Evolutionary conservation across 2,113 vertebrate species (phyloP).

Genomic region (Zosterops borbonicus): DNA sequence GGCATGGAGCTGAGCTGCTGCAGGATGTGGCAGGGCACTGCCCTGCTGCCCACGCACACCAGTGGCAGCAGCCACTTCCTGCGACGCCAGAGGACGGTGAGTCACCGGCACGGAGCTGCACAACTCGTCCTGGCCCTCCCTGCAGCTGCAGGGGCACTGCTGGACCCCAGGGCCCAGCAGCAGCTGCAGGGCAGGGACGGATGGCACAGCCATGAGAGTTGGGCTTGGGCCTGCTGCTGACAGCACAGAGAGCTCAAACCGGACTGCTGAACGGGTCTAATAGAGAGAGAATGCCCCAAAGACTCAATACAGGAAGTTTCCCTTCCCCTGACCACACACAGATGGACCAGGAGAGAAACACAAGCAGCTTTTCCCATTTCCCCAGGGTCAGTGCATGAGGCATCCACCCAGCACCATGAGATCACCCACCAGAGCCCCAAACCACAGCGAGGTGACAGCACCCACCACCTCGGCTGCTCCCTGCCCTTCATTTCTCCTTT

Average conservation of each 20-base stretch:
- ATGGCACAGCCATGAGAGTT: not conserved
- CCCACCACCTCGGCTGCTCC: not conserved
- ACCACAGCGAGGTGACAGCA: rapidly evolving
- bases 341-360: not conserved
- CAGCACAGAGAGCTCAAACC: not conserved
- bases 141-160: not conserved
- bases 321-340: not conserved
- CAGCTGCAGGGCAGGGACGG: not conserved
- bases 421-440: not conserved
- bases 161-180: not conserved
- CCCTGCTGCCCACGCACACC: not conserved
- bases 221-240: rapidly evolving
- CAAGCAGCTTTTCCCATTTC: not conserved
- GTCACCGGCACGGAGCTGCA: not conserved
- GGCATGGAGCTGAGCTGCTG: not conserved
- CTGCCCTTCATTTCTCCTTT: not conserved
- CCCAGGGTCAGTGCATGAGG: not conserved
- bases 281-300: rapidly evolving
- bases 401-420: not conserved
- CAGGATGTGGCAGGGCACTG: not conserved
- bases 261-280: rapidly evolving
- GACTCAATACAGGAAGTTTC: not conserved
- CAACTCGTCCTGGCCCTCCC: not conserved
- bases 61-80: not conserved
- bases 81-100: not conserved